phyloP scores from a whole-genome alignment of 2,797 vertebrate genomes.

The Masticophis lateralis region DNA sequence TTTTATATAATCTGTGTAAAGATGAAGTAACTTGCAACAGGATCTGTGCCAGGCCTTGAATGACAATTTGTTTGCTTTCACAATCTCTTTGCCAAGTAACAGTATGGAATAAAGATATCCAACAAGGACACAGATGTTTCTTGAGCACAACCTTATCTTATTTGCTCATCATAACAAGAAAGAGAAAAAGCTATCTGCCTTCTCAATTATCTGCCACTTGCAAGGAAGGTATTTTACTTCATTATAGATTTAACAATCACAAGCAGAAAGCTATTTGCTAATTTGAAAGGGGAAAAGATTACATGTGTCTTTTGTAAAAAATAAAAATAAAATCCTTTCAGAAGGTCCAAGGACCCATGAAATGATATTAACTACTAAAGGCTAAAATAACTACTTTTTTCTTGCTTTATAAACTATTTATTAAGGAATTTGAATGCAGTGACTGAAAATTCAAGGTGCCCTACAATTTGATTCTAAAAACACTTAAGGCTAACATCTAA shows the following conservation, averaged over 20 bases:
- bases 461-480: neutral
- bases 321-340: neutral
- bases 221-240: conserved; percentile 2
- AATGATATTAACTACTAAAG: accelerated
- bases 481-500: neutral
- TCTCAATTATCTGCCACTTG: neutral
- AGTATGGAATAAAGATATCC: conserved; percentile 16
- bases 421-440: neutral
- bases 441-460: neutral
- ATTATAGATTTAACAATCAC: neutral
- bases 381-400: neutral
- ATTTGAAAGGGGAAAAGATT: neutral
- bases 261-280: neutral
- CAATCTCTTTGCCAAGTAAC: neutral
- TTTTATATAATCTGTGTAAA: neutral
- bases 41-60: conserved; percentile 32
- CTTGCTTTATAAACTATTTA: conserved; percentile 3
- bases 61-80: neutral
- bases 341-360: neutral
- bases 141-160: neutral
- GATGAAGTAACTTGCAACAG: conserved; percentile 7
- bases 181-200: neutral
- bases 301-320: neutral
- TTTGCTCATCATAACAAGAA: conserved; percentile 4
- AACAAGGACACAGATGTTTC: neutral